phyloP scores from a whole-genome alignment of 1,140 invertebrate species.

The Hirudo medicinalis region DNA sequence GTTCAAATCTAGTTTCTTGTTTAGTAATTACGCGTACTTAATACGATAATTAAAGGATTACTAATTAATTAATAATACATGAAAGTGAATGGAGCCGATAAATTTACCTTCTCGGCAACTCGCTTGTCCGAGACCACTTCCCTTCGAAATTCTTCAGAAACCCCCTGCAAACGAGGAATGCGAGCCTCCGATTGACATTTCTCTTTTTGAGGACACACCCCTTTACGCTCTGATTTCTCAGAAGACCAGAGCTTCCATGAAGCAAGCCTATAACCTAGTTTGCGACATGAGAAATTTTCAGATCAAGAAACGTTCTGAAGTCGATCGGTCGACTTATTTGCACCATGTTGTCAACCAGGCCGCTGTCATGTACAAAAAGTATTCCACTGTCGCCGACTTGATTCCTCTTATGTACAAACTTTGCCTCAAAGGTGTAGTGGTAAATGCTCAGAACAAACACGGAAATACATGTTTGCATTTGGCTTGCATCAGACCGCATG shows the following conservation, averaged over 20 bases:
- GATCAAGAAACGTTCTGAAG: conserved; percentile 10
- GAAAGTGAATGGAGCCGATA: too few species aligned
- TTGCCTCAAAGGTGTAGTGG: conserved; percentile 21
- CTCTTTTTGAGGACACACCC: conserved; percentile 6
- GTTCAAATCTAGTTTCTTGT: too few species aligned
- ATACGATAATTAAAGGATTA: too few species aligned
- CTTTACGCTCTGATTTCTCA: conserved; percentile 4
- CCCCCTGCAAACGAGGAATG: background rate
- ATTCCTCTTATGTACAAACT: conserved; percentile 23
- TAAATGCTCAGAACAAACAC: conserved; percentile 25
- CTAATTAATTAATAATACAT: too few species aligned
- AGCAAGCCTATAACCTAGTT: conserved; percentile 8
- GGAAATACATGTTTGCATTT: conserved; percentile 25
- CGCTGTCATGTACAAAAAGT: conserved; percentile 14
- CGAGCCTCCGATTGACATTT: background rate
- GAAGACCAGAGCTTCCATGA: conserved; percentile 9
- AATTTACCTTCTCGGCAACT: too few species aligned
- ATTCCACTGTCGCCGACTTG: conserved; percentile 13
- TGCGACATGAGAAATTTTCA: background rate
- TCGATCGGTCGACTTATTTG: conserved; percentile 19
- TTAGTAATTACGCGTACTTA: too few species aligned
- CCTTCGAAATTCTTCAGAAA: background rate
- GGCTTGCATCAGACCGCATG: conserved; percentile 25
- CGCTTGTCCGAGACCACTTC: background rate
- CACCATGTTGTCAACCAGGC: conserved; percentile 21